phyloP scores from a whole-genome alignment of 2,113 vertebrate species.

The Motacilla tschutschensis region DNA sequence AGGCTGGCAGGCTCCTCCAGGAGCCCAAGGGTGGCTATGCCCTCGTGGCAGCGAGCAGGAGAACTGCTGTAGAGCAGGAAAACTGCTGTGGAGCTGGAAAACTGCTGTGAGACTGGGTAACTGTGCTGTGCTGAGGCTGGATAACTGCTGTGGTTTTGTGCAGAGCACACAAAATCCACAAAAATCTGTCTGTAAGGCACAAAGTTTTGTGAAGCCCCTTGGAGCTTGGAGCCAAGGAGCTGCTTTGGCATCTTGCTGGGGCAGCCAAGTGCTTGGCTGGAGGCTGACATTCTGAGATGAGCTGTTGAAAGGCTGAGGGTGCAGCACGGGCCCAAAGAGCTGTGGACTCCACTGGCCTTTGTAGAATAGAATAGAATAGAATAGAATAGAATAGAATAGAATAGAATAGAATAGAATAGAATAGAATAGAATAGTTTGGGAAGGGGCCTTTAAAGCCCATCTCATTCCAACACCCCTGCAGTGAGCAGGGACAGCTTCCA shows the following conservation, averaged over 20 bases:
- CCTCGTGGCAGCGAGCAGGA: neutral
- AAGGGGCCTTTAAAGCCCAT: neutral
- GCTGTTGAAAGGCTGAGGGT: neutral
- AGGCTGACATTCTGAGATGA: neutral
- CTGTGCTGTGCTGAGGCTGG: no score
- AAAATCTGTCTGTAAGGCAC: neutral
- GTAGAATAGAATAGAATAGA: no score
- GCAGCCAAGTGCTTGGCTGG: neutral
- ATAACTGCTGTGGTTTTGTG: neutral
- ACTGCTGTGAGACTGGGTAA: neutral
- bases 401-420: no score
- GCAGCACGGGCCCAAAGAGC: neutral
- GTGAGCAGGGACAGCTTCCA: neutral
- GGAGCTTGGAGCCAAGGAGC: neutral
- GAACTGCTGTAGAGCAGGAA: neutral
- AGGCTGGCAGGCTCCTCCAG: neutral
- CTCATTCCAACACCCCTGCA: fast-evolving
- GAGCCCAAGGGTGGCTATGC: neutral
- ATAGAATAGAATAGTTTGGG: neutral
- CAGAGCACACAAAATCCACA: neutral
- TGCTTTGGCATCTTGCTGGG: neutral
- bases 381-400: no score
- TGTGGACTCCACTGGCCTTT: neutral
- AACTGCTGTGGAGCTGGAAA: neutral
- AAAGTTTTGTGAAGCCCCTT: neutral